These are phyloP conservation scores for Micromussa lordhowensis DNA, from an alignment of 92 coral and sea anemone species.

Conservation along the genomic window DNA sequence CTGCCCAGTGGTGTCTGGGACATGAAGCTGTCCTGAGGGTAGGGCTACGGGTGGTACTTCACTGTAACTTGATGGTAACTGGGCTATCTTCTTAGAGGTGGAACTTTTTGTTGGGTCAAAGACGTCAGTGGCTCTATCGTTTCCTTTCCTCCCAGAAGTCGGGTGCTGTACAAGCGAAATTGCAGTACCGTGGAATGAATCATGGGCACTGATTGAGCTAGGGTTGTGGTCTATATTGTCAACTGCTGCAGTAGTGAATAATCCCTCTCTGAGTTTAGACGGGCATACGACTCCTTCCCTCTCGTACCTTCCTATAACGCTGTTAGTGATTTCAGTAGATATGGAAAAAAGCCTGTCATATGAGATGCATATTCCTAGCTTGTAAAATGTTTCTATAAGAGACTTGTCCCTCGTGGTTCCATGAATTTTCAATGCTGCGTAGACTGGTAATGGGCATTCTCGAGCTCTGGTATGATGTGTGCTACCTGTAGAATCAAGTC, in stretches of 20 bases:
- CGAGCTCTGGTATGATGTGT: constrained; percentile 42
- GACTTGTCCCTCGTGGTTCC: constrained; percentile 35
- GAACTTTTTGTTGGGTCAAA: constrained; percentile 23
- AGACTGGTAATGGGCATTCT: constrained; percentile 63
- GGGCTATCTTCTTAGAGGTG: constrained; percentile 49
- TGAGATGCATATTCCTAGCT: constrained; percentile 62
- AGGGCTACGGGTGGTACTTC: constrained; percentile 50
- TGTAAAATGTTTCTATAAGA: constrained; percentile 59
- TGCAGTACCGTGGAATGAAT: constrained; percentile 73
- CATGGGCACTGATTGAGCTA: constrained; percentile 64
- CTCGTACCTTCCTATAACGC: constrained; percentile 55
- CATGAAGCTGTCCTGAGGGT: background rate
- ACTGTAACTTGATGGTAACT: constrained; percentile 39
- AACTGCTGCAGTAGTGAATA: constrained; percentile 74
- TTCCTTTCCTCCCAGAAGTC: constrained; percentile 25
- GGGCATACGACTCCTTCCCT: constrained; percentile 68
- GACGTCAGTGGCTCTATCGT: constrained; percentile 15
- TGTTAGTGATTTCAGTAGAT: constrained; percentile 66
- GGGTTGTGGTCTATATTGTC: constrained; percentile 76
- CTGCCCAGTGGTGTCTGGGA: constrained; percentile 10
- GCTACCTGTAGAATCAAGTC: constrained; percentile 19
- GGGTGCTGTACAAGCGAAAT: constrained; percentile 79
- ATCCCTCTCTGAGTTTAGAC: constrained; percentile 35
- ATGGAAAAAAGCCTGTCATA: constrained; percentile 63
- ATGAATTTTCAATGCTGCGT: constrained; percentile 66